Evolutionary conservation across 2,113 vertebrate genomes (phyloP).

Genomic region (Sialia sialis): DNA sequence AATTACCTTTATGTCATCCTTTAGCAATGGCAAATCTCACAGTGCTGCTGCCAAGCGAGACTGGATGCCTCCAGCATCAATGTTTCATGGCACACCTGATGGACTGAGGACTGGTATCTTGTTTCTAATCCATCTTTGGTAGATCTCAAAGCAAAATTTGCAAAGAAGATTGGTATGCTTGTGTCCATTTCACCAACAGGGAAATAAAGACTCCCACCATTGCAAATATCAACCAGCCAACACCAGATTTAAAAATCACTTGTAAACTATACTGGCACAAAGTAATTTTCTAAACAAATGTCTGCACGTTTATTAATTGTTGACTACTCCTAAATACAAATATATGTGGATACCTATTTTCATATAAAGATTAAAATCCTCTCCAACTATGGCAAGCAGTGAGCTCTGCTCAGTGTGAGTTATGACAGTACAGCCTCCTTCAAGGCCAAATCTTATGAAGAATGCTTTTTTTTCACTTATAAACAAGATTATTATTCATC

Average conservation of each 20-base stretch:
- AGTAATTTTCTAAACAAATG: background rate
- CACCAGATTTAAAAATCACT: background rate
- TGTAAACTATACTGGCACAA: background rate
- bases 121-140: background rate
- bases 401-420: background rate
- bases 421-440: background rate
- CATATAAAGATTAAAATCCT: background rate
- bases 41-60: background rate
- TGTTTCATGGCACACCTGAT: background rate
- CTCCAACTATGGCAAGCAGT: background rate
- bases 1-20: background rate
- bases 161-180: fast-evolving
- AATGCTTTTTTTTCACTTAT: background rate
- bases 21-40: background rate
- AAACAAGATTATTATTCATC: background rate
- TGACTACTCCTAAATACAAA: background rate
- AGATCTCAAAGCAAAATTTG: background rate
- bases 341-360: background rate
- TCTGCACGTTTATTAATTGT: background rate
- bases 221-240: background rate
- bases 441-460: background rate
- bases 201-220: background rate
- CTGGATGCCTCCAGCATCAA: background rate
- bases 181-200: background rate
- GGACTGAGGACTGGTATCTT: fast-evolving